Conservation (phyloP, 2,888 invertebrate genomes). For the Ormyrus labotus region DNA sequence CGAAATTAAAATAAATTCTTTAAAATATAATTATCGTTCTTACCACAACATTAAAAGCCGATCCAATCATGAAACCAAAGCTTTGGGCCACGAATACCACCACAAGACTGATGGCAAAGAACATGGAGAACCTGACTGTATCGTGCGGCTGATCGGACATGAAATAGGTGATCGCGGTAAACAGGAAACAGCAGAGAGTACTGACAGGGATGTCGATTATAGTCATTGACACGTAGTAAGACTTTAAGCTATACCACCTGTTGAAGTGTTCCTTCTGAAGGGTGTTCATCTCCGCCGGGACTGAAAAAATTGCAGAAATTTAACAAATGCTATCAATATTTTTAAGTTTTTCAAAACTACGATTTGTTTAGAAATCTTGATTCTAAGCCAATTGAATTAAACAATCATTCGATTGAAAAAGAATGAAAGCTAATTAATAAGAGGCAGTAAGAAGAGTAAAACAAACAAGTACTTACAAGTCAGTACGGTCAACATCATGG, state of each 20-base stretch:
- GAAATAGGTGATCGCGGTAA: conserved; percentile 87
- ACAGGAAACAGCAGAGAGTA: conserved; percentile 84
- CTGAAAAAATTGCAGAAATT: conserved; percentile 73
- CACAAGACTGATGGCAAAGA: conserved; percentile 87
- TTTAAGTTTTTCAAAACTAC: neutral
- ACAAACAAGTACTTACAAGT: conserved; percentile 82
- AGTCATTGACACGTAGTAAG: conserved; percentile 87
- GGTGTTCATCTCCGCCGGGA: conserved; percentile 89
- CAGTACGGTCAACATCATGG: conserved; percentile 92
- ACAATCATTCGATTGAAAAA: neutral
- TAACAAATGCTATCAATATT: neutral
- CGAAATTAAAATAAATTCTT: no score
- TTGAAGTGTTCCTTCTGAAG: conserved; percentile 91
- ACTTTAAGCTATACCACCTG: conserved; percentile 91
- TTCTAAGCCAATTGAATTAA: neutral
- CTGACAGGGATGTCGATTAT: conserved; percentile 88
- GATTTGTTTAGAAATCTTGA: neutral
- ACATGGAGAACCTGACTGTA: conserved; percentile 87
- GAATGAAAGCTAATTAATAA: neutral
- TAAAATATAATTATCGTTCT: conserved; percentile 72
- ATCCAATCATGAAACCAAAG: conserved; percentile 93
- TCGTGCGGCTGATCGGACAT: conserved; percentile 95
- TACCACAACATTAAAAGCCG: conserved; percentile 90
- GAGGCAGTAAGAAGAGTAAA: neutral
- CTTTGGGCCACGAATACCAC: conserved; percentile 94